These are phyloP conservation scores for Cataglyphis hispanica DNA, from an alignment of 1,140 invertebrate genomes.

Conservation along the genomic window DNA sequence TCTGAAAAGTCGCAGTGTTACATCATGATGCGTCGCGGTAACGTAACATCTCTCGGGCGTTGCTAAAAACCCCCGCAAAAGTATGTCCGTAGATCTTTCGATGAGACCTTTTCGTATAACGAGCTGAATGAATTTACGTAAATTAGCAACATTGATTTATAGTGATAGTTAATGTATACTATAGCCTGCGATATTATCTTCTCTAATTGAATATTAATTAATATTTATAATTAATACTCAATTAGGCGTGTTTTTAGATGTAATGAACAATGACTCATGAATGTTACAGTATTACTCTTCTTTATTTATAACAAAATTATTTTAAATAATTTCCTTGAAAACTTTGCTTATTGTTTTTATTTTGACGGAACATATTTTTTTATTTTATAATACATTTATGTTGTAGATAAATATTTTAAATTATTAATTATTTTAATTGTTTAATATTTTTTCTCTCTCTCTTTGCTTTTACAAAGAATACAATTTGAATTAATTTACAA, in stretches of 20 bases:
- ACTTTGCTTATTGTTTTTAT: not conserved
- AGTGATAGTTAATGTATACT: not conserved
- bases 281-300: not conserved
- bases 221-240: constrained; percentile 4
- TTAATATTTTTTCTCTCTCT: not conserved
- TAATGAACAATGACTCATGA: not conserved
- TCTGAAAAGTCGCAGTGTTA: constrained; percentile 21
- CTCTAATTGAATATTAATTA: constrained; percentile 44
- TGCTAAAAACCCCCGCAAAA: constrained; percentile 9
- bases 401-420: not conserved
- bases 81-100: not conserved
- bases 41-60: not conserved
- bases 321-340: not conserved
- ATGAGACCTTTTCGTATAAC: constrained; percentile 12
- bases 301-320: too few relatives aligned
- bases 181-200: not conserved
- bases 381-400: not conserved
- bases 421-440: constrained; percentile 24
- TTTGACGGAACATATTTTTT: not conserved
- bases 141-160: constrained; percentile 33
- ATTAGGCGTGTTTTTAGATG: not conserved
- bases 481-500: constrained; percentile 16
- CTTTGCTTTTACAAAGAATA: not conserved
- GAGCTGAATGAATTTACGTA: constrained; percentile 40
- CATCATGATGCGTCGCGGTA: not conserved